Evolutionary conservation across 2,888 invertebrate genomes (phyloP), one percentile per base, ranked within the genome.

Genomic region (Cordilura impudica): DNA sequence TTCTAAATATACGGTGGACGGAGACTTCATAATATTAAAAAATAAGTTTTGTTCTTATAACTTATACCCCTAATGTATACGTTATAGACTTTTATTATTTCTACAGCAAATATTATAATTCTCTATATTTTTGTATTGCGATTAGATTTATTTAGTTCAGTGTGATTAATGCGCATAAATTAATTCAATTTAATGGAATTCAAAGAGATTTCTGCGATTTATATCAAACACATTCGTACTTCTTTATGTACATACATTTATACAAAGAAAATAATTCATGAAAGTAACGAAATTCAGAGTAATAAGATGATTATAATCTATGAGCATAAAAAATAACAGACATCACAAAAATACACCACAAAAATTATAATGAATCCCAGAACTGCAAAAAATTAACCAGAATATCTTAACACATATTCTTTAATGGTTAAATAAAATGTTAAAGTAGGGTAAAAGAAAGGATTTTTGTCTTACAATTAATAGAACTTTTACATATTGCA

Each of bases 131-230:
- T 54, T 51, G 39, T 39, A 14, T 65, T 29, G 26, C 21, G 14
- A 66, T 54, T 66, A 61, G 74, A 66, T 61, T 60, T 70, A 78
- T 74, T 78, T 65, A 45, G 70, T 69, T 74, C 67, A 58, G 12
- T 61, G 23, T 66, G 54, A 74, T 66, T 74, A 78, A 78, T 71
- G 78, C 49, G 39, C 78, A 74, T 74, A 74, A 75, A 79, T 79
- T 79, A 79, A 63, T 71, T 79, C 31, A 31, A 56, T 79, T 71
- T 63, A 56, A 71, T 79, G 35, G 54, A 75, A 63, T 54, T 66
- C 31, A 23, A 45, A 53, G 35, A 47, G 58, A 65, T 72, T 77
- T 61, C 14, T 54, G 47, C 10, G 65, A 53, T 49, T 65, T 45
- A 18, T 16, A 12, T 43, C 12, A 53, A 54, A 39, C 35, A 12